phyloP scores from a whole-genome alignment of 2,797 vertebrate species.

The Falco novaeseelandiae region DNA sequence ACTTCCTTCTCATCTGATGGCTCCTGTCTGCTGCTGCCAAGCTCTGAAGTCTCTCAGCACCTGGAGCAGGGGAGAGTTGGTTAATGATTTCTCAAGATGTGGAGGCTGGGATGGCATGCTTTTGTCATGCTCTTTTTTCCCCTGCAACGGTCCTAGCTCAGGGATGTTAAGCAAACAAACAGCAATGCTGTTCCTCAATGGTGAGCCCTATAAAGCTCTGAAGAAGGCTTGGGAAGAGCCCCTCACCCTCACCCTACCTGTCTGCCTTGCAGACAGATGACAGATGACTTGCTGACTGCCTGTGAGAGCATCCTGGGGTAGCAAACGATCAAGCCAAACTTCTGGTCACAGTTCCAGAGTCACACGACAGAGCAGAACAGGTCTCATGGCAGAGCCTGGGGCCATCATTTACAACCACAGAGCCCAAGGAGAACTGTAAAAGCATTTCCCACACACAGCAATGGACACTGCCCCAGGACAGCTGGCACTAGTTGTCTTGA shows the following conservation, averaged over 20 bases:
- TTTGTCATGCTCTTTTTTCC: neutral
- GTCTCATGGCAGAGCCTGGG: neutral
- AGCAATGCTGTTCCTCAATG: neutral
- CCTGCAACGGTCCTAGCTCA: neutral
- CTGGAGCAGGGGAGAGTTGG: neutral
- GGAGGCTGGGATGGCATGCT: neutral
- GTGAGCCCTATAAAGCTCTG: neutral
- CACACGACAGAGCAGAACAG: accelerated
- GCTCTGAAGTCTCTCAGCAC: neutral
- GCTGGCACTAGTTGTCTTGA: neutral
- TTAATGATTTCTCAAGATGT: neutral
- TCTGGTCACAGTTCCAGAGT: neutral
- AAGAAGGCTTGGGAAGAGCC: neutral
- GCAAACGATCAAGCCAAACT: neutral
- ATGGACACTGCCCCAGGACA: neutral
- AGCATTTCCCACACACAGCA: neutral
- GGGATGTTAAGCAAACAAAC: neutral
- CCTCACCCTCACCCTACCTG: neutral
- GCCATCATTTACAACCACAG: neutral
- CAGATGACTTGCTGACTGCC: neutral
- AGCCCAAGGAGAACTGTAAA: neutral
- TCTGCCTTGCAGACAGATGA: neutral
- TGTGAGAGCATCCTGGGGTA: accelerated
- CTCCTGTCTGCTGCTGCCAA: neutral
- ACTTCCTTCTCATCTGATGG: neutral